Evolutionary conservation across 37 sponge, comb jelly and placozoan species (phyloP), one percentile per base, ranked within the genome.

Genomic region (Beroe ovata): DNA sequence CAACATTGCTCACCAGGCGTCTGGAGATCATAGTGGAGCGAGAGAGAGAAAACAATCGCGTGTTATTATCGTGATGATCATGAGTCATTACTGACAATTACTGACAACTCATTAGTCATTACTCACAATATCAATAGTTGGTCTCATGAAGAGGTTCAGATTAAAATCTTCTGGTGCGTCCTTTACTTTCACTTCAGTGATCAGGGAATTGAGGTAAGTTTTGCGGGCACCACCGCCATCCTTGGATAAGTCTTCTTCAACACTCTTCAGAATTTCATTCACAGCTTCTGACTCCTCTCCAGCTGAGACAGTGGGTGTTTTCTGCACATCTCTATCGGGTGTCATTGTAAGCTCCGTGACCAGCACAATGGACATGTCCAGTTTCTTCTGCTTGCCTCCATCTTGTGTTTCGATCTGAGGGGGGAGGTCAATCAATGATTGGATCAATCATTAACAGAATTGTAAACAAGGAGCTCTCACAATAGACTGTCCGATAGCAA

Each of bases 101-200:
- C n/a, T n/a, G n/a, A n/a, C n/a, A n/a, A n/a, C n/a, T n/a, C n/a
- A n/a, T n/a, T n/a, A n/a, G n/a, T n/a, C n/a, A 66, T 26, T 33
- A 77, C 84, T 77, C 84, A 77, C 84, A 22, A 77, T 77, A 77
- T 77, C 84, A 40, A 77, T 19, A 4, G 84, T 77, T 11, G 84
- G 84, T 40, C 38, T 39, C 54, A 77, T 39, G 54, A 77, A 77
- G 84, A 77, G 84, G 54, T 77, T 25, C 22, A 77, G 47, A 23
- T 77, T 39, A 20, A 77, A 77, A 19, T 77, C 47, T 25, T 77
- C 84, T 0, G 42, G 54, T 11, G 42, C 47, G 21, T 77, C 38
- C 38, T 77, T 36, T 21, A 77, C 84, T 3, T 19, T 77, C 0
- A 77, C 54, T 23, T 77, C 84, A 3, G 84, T 77, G 21, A 77